Conservation (phyloP, 2,888 invertebrate species). For the Leptinotarsa tumamoca region DNA sequence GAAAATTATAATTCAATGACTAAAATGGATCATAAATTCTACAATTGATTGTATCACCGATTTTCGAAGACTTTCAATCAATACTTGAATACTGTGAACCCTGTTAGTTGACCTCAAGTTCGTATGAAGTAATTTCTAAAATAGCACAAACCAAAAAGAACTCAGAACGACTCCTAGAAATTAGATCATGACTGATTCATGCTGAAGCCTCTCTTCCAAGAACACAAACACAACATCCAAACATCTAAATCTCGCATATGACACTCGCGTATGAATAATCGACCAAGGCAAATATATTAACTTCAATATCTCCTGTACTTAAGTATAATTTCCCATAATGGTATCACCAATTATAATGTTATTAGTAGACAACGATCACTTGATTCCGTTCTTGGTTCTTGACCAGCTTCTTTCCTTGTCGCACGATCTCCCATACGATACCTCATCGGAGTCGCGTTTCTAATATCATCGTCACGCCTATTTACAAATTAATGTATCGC, state of each 20-base stretch:
- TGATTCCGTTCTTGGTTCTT: constrained; percentile 40
- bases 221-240: background rate
- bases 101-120: too few species aligned
- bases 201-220: too few species aligned
- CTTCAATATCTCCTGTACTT: constrained; percentile 39
- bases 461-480: constrained; percentile 63
- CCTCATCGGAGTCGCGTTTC: constrained; percentile 61
- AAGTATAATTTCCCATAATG: constrained; percentile 45
- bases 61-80: too few species aligned
- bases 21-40: too few species aligned
- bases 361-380: constrained; percentile 53
- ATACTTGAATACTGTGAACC: too few species aligned
- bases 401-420: constrained; percentile 29
- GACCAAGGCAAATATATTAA: constrained; percentile 35
- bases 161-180: too few species aligned
- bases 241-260: constrained; percentile 12
- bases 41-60: too few species aligned
- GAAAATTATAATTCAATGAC: too few species aligned
- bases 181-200: too few species aligned
- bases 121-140: too few species aligned
- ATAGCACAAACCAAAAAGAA: too few species aligned
- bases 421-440: constrained; percentile 51
- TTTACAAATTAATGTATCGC: constrained; percentile 64
- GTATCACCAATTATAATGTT: constrained; percentile 61
- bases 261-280: constrained; percentile 7